Conservation (phyloP, 2,113 vertebrate genomes). For the Lepisosteus oculatus region DNA sequence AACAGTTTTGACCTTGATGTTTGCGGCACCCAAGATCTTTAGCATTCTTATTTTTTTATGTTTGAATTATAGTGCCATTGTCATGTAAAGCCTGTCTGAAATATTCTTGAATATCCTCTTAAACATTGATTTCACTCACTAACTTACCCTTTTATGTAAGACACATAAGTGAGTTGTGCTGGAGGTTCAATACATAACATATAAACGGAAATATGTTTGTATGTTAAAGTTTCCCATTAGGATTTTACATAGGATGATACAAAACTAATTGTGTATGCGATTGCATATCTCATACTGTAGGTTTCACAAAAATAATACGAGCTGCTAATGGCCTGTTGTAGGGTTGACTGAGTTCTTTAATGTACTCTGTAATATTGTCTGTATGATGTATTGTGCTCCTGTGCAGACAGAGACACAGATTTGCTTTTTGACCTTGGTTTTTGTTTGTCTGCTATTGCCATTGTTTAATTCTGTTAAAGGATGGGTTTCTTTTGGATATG, state of each 20-base stretch:
- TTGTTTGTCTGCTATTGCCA: too few species aligned
- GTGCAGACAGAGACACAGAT: too few species aligned
- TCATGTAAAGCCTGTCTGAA: conserved; percentile 11
- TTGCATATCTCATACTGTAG: not conserved
- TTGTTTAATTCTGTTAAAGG: too few species aligned
- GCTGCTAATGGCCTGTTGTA: not conserved
- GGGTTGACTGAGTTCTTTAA: not conserved
- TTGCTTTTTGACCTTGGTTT: too few species aligned
- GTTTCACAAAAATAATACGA: not conserved
- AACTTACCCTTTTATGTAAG: too few species aligned
- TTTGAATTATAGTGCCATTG: not conserved
- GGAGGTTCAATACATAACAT: too few species aligned
- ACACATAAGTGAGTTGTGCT: too few species aligned
- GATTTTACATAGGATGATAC: not conserved
- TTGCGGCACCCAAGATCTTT: not conserved
- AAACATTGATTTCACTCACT: too few species aligned
- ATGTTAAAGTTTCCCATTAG: too few species aligned
- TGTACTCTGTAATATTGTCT: not conserved
- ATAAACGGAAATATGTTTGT: too few species aligned
- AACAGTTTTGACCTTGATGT: conserved; percentile 20
- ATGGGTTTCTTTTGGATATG: too few species aligned
- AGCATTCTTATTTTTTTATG: conserved; percentile 7
- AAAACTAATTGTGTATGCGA: not conserved
- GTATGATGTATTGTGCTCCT: too few species aligned
- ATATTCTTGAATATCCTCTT: not conserved